A percentile compares a stretch with the other conserved stretches of the same genome.
These are phyloP conservation scores for Cephus rjabovi DNA, from an alignment of 2,888 invertebrate genomes.

Conservation along the genomic window DNA sequence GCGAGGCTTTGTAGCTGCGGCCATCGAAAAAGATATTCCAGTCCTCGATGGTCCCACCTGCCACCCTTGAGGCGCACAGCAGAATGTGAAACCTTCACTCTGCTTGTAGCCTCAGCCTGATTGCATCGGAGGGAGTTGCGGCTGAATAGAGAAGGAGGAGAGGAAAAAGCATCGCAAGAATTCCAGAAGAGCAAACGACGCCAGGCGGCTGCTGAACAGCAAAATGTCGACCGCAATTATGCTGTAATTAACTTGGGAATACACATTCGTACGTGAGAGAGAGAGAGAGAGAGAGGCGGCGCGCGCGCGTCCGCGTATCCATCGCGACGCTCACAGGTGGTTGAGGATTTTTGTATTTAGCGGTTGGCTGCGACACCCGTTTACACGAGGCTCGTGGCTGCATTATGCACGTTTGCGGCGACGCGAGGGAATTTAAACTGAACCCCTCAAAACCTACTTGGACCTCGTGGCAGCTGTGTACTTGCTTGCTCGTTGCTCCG, in stretches of 20 bases:
- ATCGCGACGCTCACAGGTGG: slow-evolving; percentile 57
- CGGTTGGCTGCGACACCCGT: slow-evolving; percentile 53
- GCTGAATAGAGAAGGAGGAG: neutral
- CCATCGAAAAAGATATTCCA: slow-evolving; percentile 11
- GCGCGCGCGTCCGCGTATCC: slow-evolving; percentile 1
- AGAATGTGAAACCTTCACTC: too few relatives aligned
- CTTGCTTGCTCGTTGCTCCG: too few relatives aligned
- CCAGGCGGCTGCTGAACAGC: slow-evolving; percentile 45
- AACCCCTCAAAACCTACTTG: slow-evolving; percentile 28
- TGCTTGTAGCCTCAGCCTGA: too few relatives aligned
- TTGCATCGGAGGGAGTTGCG: too few relatives aligned
- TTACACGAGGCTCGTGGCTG: slow-evolving; percentile 57
- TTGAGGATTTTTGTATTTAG: slow-evolving; percentile 66
- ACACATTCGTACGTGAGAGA: slow-evolving; percentile 26
- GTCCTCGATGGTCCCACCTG: too few relatives aligned
- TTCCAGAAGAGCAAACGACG: slow-evolving; percentile 8
- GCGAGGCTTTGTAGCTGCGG: slow-evolving; percentile 42
- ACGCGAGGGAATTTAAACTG: slow-evolving; percentile 64
- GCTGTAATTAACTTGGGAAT: slow-evolving; percentile 64
- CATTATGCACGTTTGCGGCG: slow-evolving; percentile 66
- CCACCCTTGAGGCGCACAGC: too few relatives aligned
- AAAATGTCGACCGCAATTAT: slow-evolving; percentile 66
- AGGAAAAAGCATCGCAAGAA: neutral
- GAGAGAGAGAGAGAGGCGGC: neutral
- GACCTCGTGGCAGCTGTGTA: too few relatives aligned